These are phyloP conservation scores for Spisula subtruncata DNA, from an alignment of 2,888 invertebrate genomes.

Conservation along the genomic window DNA sequence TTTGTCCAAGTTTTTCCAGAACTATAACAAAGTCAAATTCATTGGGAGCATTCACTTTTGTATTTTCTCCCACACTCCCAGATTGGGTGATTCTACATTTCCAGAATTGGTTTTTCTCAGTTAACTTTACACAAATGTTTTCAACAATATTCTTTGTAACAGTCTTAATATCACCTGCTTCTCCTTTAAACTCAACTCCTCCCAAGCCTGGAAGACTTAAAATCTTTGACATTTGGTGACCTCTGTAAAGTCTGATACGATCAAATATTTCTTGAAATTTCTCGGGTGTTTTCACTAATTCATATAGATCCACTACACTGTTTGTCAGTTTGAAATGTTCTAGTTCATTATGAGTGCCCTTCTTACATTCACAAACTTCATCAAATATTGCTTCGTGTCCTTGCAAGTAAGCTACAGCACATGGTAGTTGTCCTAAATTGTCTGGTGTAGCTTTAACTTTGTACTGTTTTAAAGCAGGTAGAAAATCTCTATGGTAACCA, in stretches of 20 bases:
- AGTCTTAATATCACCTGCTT: constrained; percentile 23
- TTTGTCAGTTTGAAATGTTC: constrained; percentile 18
- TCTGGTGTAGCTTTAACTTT: background rate
- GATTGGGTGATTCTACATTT: constrained; percentile 27
- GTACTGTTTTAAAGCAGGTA: background rate
- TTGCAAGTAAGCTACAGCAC: constrained; percentile 31
- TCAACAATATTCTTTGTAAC: background rate
- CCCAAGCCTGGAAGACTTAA: constrained; percentile 36
- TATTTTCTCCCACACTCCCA: constrained; percentile 52
- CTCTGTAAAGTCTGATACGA: background rate
- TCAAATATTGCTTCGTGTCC: constrained; percentile 26
- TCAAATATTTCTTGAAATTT: background rate
- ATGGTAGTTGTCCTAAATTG: constrained; percentile 43
- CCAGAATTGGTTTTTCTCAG: constrained; percentile 12
- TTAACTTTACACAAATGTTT: constrained; percentile 26
- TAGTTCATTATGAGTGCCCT: background rate
- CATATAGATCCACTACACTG: background rate
- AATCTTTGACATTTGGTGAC: constrained; percentile 12
- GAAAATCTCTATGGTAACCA: background rate
- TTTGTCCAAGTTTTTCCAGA: constrained; percentile 29
- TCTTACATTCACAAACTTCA: constrained; percentile 29
- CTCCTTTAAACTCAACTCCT: constrained; percentile 25
- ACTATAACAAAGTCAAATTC: constrained; percentile 50
- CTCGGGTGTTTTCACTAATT: background rate
- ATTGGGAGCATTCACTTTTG: constrained; percentile 40